These are phyloP conservation scores for Bos javanicus DNA, from an alignment of 2,113 vertebrate species.

Conservation along the genomic window DNA sequence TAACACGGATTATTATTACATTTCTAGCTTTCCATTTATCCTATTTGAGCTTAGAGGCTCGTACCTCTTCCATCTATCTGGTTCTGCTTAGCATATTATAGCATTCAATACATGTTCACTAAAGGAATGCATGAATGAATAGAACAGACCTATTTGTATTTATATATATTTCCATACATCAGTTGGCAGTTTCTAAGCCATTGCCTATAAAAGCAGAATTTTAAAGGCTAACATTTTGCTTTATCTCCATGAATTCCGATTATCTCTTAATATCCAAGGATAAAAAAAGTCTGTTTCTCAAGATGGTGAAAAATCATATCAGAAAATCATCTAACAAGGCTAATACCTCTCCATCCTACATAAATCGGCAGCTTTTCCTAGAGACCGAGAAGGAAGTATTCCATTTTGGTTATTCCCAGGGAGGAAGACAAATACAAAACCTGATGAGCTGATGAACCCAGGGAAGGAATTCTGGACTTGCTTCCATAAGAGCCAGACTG, in stretches of 20 bases:
- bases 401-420: background rate
- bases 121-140: background rate
- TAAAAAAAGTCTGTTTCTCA: background rate
- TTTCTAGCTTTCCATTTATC: background rate
- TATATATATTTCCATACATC: background rate
- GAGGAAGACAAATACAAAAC: background rate
- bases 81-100: background rate
- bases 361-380: background rate
- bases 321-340: background rate
- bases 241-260: background rate
- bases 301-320: background rate
- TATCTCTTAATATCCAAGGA: background rate
- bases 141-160: background rate
- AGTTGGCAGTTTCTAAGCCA: background rate
- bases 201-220: background rate
- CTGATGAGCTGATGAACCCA: too few species aligned
- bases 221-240: slow-evolving; percentile 12
- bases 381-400: background rate
- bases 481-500: background rate
- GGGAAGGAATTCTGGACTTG: background rate
- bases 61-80: background rate
- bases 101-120: background rate
- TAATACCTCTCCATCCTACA: background rate
- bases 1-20: background rate
- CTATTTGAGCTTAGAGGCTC: background rate